Evolutionary conservation across 2,113 vertebrate genomes (phyloP), one percentile per base, ranked within the genome.

Genomic region (Prinia subflava): DNA sequence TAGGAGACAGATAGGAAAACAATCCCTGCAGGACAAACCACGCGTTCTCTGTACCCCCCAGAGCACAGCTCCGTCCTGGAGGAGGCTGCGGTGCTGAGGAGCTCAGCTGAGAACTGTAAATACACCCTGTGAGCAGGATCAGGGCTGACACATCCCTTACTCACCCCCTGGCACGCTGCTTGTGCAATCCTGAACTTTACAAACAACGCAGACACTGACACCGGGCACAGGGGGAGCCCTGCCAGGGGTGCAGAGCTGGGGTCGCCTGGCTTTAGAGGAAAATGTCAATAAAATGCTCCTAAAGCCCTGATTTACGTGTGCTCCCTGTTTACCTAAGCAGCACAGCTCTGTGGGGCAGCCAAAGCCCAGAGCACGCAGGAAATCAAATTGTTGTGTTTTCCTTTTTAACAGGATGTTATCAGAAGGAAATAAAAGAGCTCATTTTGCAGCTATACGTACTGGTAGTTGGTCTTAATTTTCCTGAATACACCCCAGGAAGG

Each of bases 361-460:
- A 67, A 11, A 60, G 41, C 33, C 35, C 55, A 31, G 71, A 2
- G 21, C 15, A 11, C 1, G 77, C 80, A 90, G 95, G 87, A 97
- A 95, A 92, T 49, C 47, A 24, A 24, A 49, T 24, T 49, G 42
- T 42, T 42, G 42, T 14, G 13, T 42, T 42, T 42, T 42, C 15
- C 15, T 42, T 67, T 86, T 44, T n/a, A 59, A 31, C 64, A 81
- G 82, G 87, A 86, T 79, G 53, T 92, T 52, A 87, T 49, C 77
- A 68, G 90, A 47, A 83, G 69, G 85, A 94, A 96, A 93, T 67
- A 93, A 77, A 95, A 77, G 10, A 35, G 33, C 53, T 65, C 35
- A 4, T 27, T 67, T 64, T 14, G 39, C 27, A 57, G 65, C 31
- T 64, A 0, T 49, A 19, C 28, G 9, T 31, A 5, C 14, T 81